Base-by-base conservation (phyloP, 53 echinoderm and acorn worm genomes). In the Actinopyga echinites region DNA sequence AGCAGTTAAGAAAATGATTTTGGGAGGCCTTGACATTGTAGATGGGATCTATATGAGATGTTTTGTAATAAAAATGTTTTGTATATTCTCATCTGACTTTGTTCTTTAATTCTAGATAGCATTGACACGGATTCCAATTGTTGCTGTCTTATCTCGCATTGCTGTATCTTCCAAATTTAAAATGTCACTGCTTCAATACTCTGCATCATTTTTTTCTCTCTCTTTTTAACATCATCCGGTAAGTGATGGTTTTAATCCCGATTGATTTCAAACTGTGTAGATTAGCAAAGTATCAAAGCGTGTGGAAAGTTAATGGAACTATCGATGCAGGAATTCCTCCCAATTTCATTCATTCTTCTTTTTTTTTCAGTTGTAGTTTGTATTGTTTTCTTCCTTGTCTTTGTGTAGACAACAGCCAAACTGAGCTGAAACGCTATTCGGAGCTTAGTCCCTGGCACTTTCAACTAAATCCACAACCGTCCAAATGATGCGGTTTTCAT, bases 391-490 rank as follows among this genome's bases (percentile, higher is more conserved):
- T 77, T 77, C 77, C 77, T 77, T 77, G 77, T 77, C 77, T 77
- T 77, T 77, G 77, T 77, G 30, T 77, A 44, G 54, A 52, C 49
- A 53, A 56, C 54, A 77, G 77, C 81, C 63, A 80, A 62, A 80
- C 81, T 80, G 81, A 80, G 81, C 81, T 80, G 81, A 80, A 80
- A 77, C 24, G 43, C 55, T 25, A 33, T 80, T 80, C 81, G 81
- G 81, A 80, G 81, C 81, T 80, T 62, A 22, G 81, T 80, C 81
- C 60, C 60, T 80, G 81, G 81, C 81, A 80, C 81, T 80, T 80
- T 80, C 63, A 61, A 59, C 63, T 56, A 42, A 61, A 59, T 61
- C 81, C 81, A 80, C 32, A 17, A 45, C 81, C 81, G 81, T 80
- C 81, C 81, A 80, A 28, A 22, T 37, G 12, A 56, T 30, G 80